These are phyloP conservation scores for Callochromis pleurospilus DNA, from an alignment of 2,113 vertebrate species.

Conservation along the genomic window DNA sequence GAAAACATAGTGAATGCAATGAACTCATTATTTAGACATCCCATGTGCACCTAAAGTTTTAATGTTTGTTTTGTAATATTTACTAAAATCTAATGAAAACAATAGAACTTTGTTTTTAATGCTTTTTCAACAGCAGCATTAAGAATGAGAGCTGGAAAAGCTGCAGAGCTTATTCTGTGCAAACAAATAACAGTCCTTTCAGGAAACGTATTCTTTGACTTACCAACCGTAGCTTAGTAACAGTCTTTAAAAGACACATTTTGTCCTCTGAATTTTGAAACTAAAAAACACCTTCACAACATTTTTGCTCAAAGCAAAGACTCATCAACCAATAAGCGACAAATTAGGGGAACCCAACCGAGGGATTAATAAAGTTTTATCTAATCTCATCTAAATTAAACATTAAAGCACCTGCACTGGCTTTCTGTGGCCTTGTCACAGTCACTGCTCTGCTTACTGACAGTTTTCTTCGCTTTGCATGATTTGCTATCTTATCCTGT, in stretches of 20 bases:
- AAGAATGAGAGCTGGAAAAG: neutral
- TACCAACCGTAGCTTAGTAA: neutral
- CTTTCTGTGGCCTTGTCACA: neutral
- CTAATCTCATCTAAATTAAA: neutral
- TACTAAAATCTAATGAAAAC: neutral
- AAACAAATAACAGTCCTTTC: neutral
- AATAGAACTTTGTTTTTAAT: neutral
- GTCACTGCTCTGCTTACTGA: neutral
- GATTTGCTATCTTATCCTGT: neutral
- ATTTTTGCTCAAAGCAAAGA: neutral
- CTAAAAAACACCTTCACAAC: neutral
- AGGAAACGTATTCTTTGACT: neutral
- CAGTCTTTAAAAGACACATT: neutral
- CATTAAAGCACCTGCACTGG: neutral
- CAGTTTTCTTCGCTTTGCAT: neutral
- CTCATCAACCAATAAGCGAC: neutral
- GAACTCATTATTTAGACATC: neutral
- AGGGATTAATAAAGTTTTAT: neutral
- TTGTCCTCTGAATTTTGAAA: neutral
- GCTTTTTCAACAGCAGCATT: neutral
- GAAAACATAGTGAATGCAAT: neutral
- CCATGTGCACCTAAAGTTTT: neutral
- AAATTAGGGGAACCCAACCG: accelerated
- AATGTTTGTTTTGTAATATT: neutral
- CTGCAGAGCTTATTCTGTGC: neutral